These are phyloP conservation scores for Odontocolon sp. DNA, from an alignment of 2,888 invertebrate species.

Conservation along the genomic window DNA sequence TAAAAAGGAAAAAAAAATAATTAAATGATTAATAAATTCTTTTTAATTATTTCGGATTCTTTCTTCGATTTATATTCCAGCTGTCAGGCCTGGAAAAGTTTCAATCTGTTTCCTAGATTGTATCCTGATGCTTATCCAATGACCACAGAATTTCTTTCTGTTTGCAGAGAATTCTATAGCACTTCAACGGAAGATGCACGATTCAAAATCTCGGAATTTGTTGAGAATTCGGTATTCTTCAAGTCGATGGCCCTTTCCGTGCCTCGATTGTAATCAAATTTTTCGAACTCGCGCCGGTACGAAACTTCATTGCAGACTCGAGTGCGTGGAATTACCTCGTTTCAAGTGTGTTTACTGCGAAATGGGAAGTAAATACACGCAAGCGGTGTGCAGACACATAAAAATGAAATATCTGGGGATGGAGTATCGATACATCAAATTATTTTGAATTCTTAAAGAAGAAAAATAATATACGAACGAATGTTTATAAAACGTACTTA, in stretches of 20 bases:
- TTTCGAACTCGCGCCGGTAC: conserved; percentile 71
- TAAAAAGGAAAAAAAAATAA: background rate
- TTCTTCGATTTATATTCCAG: too few species aligned
- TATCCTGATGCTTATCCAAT: too few species aligned
- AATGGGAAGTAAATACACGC: conserved; percentile 72
- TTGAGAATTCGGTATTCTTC: conserved; percentile 44
- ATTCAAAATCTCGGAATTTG: conserved; percentile 1
- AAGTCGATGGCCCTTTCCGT: conserved; percentile 65
- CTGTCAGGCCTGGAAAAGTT: too few species aligned
- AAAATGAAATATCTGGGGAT: conserved; percentile 68
- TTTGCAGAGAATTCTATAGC: conserved; percentile 65
- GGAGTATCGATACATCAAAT: conserved; percentile 69
- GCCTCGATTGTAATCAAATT: conserved; percentile 70
- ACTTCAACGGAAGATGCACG: conserved; percentile 50
- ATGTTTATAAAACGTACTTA: conserved; percentile 20
- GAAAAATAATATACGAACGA: too few species aligned
- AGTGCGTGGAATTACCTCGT: conserved; percentile 72
- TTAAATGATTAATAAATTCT: background rate
- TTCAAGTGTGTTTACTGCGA: conserved; percentile 74
- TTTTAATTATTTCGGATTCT: background rate
- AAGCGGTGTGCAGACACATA: conserved; percentile 71
- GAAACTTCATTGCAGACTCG: conserved; percentile 71
- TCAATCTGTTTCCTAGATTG: background rate
- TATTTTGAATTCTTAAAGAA: conserved; percentile 63
- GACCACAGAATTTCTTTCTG: conserved; percentile 68